phyloP scores from a whole-genome alignment of 2,113 vertebrate species.

The Petaurus breviceps region DNA sequence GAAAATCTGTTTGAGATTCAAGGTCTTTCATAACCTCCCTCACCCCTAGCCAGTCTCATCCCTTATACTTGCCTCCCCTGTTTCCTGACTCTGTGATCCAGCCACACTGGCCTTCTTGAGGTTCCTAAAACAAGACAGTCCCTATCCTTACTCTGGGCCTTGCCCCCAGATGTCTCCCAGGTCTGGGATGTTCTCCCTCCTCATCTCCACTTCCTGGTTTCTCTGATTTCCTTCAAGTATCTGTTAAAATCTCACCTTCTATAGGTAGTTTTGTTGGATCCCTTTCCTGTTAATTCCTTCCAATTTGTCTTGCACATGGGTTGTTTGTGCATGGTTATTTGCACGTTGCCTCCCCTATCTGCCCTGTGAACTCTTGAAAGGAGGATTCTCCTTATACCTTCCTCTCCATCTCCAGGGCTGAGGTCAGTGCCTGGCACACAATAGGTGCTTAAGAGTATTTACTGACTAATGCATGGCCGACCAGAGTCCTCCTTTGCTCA shows the following conservation, averaged over 20 bases:
- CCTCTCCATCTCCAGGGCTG: not conserved
- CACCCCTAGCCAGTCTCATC: not conserved
- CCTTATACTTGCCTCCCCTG: too few relatives aligned
- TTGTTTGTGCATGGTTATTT: not conserved
- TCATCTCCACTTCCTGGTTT: not conserved
- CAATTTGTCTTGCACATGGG: not conserved
- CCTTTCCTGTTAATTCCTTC: not conserved
- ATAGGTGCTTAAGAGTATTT: not conserved
- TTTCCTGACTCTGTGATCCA: not conserved
- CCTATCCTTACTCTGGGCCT: not conserved
- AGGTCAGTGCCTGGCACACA: not conserved
- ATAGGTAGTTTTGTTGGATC: not conserved
- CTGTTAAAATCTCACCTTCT: too few relatives aligned
- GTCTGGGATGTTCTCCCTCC: not conserved
- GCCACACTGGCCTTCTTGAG: not conserved
- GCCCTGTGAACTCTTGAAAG: not conserved
- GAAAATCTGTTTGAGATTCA: not conserved
- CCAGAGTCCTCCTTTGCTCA: not conserved
- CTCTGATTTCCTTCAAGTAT: not conserved
- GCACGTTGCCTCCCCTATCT: not conserved
- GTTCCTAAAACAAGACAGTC: not conserved
- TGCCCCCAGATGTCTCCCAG: not conserved
- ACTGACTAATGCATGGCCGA: not conserved
- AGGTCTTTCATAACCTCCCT: too few relatives aligned
- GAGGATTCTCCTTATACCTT: too few relatives aligned